A percentile compares a stretch with the other conserved stretches of the same genome.
phyloP scores from a whole-genome alignment of 2,113 vertebrate species.

The Piprites chloris region DNA sequence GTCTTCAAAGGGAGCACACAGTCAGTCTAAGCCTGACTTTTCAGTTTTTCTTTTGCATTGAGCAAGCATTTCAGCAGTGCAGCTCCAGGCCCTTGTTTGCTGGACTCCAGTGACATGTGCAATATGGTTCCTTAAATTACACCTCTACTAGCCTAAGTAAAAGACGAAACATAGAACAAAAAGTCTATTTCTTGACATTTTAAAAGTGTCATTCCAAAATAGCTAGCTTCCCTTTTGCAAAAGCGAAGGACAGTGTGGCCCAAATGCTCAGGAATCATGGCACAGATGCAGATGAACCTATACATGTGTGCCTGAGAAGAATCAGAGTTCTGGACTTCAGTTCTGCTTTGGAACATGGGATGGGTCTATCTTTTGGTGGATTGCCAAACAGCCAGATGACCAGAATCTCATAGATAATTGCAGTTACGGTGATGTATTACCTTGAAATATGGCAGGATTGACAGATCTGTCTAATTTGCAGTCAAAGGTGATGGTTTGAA shows the following conservation, averaged over 20 bases:
- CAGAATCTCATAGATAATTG: background rate
- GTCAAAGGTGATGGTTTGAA: background rate
- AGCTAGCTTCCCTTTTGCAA: background rate
- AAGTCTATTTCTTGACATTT: background rate
- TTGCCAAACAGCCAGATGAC: background rate
- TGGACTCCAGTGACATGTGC: background rate
- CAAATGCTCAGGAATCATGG: background rate
- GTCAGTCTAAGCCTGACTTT: slow-evolving; percentile 20
- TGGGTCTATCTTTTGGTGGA: background rate
- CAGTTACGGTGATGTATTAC: background rate
- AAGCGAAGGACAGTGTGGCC: background rate
- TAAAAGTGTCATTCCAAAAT: background rate
- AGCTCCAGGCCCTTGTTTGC: background rate
- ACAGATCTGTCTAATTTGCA: background rate
- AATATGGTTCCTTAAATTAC: background rate
- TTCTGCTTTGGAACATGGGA: background rate
- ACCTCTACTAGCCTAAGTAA: background rate
- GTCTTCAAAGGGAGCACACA: slow-evolving; percentile 53
- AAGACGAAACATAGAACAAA: background rate
- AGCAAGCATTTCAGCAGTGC: slow-evolving; percentile 1
- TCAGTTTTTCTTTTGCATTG: slow-evolving; percentile 1
- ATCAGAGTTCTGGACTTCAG: background rate
- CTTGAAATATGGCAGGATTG: background rate
- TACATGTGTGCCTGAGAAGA: rapidly evolving
- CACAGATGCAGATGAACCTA: background rate